Base-by-base conservation (phyloP, 2,113 vertebrate species). In the Loxodonta africana region DNA sequence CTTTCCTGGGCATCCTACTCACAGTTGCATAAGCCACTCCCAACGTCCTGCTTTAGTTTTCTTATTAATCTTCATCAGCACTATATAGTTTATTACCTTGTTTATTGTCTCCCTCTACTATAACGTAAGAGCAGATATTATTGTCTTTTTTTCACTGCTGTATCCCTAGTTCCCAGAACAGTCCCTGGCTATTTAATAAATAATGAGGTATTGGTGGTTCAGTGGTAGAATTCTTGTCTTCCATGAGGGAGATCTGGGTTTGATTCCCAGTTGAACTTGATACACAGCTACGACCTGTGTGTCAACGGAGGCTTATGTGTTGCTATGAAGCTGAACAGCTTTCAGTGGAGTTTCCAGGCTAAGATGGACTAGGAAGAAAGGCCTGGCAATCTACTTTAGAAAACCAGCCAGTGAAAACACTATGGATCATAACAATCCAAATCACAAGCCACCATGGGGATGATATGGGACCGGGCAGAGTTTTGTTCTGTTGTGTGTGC, bases 71-170 rank as follows among this genome's bases (percentile, higher is more conserved):
- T 74, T 46, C 18, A 91, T 8, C 23, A 53, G 74, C 33, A 65
- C 11, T 67, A 14, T 10, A 44, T 28, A 81, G 81, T 67, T 91
- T 76, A 88, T 69, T 84, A 53, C 30, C 46, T 83, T 62, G 60
- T 57, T 90, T 81, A 91, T 11, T 95, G 26, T 93, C 28, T 82
- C 28, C 84, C 20, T 93, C 20, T 88, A 23, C 21, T 95, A 85
- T 17, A 23, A 83, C 9, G 1, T 57, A 85, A 67, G 44, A 51
- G 60, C 8, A 93, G 87, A 20, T 92, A 44, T 84, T 82, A 88
- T 23, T 91, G 30, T 26, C n/a, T 81, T 28, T 92, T 65, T 62
- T 3, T 15, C 1, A 91, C 15, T 87, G 33, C 33, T 83, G 11
- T 57, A 44, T 83, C 46, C 37, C 65, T 33, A 51, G 30, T 73